A percentile compares a stretch with the other conserved stretches of the same genome.
These are phyloP conservation scores for Papilio polytes DNA, from an alignment of 1,140 invertebrate species.

Conservation along the genomic window DNA sequence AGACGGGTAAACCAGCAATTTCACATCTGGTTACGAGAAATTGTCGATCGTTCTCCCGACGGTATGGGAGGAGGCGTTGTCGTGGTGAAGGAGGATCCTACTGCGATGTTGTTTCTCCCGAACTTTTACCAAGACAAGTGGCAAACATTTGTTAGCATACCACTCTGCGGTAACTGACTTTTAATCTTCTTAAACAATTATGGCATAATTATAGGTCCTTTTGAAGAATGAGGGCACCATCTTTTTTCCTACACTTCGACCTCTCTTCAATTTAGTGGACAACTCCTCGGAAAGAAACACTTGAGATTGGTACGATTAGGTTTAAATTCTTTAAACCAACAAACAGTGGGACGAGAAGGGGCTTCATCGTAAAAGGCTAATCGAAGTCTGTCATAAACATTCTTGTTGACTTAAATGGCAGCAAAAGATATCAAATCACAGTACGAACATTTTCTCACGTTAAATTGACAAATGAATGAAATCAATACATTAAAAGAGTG, in stretches of 20 bases:
- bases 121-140: slow-evolving; percentile 9
- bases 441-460: too few species aligned
- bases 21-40: too few species aligned
- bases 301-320: too few species aligned
- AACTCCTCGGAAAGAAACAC: slow-evolving; percentile 43
- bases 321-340: background rate
- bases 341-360: background rate
- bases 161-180: background rate
- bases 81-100: background rate
- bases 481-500: too few species aligned
- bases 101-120: background rate
- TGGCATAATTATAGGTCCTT: background rate
- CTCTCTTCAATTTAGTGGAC: slow-evolving; percentile 45
- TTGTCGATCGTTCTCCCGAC: too few species aligned
- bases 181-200: background rate
- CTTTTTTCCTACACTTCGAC: slow-evolving; percentile 22
- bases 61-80: background rate
- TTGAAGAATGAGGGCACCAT: slow-evolving; percentile 39
- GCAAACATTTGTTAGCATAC: background rate
- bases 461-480: too few species aligned
- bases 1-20: too few species aligned
- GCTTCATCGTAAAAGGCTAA: background rate
- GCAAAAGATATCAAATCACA: background rate
- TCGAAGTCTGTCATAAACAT: background rate
- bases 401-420: background rate